A percentile compares a stretch with the other conserved stretches of the same genome.
phyloP scores from a whole-genome alignment of 2,888 invertebrate species.

The Microctonus aethiopoides region DNA sequence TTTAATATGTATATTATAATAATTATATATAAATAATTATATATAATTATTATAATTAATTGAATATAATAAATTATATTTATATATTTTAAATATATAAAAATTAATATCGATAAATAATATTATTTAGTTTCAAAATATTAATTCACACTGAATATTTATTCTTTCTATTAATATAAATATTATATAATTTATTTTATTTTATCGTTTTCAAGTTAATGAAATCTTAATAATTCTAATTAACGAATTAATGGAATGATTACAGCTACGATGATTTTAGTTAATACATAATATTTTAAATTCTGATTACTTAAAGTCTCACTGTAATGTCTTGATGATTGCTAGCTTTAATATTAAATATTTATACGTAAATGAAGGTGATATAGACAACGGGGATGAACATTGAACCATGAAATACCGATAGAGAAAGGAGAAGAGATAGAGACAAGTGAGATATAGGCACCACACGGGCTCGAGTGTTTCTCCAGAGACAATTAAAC shows the following conservation, averaged over 20 bases:
- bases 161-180: too few relatives aligned
- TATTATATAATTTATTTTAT: too few relatives aligned
- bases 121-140: too few relatives aligned
- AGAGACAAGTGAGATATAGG: conserved; percentile 1
- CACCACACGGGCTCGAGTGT: neutral
- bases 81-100: too few relatives aligned
- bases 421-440: too few relatives aligned
- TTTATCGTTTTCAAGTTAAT: neutral
- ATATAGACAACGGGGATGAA: neutral
- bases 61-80: too few relatives aligned
- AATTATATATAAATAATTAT: too few relatives aligned
- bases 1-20: too few relatives aligned
- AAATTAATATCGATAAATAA: too few relatives aligned
- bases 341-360: neutral
- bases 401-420: conserved; percentile 2
- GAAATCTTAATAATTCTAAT: neutral
- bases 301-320: neutral
- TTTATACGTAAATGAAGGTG: neutral
- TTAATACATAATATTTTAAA: neutral
- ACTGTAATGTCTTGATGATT: neutral
- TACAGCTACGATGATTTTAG: neutral
- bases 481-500: conserved; percentile 28
- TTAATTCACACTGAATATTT: too few relatives aligned
- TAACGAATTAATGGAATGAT: neutral
- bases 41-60: too few relatives aligned